A percentile compares a stretch with the other conserved stretches of the same genome.
These are phyloP conservation scores for Caenorhabditis drosophilae DNA, from an alignment of 2,888 invertebrate species.

Conservation along the genomic window DNA sequence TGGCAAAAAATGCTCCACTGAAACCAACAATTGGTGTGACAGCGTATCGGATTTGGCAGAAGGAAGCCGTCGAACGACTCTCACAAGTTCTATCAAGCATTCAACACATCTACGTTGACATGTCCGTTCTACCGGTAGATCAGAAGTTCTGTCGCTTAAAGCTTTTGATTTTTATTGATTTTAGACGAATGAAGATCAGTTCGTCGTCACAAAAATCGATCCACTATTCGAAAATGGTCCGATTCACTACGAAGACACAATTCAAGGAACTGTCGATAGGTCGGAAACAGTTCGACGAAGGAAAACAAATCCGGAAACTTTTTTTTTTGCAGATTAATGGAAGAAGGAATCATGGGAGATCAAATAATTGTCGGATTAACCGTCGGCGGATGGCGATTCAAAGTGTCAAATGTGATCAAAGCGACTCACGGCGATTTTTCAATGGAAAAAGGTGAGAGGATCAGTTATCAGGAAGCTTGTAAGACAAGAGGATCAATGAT, in stretches of 20 bases:
- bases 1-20: not conserved
- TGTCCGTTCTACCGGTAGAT: slow-evolving; percentile 24
- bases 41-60: slow-evolving; percentile 11
- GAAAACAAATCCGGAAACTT: no score
- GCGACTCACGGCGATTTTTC: slow-evolving; percentile 17
- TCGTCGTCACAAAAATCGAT: slow-evolving; percentile 19
- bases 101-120: slow-evolving; percentile 32
- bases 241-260: slow-evolving; percentile 32
- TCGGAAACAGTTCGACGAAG: not conserved
- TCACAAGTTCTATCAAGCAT: slow-evolving; percentile 9
- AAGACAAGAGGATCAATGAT: slow-evolving; percentile 29
- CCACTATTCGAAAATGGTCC: slow-evolving; percentile 10
- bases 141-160: not conserved
- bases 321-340: slow-evolving; percentile 11
- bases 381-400: slow-evolving; percentile 28
- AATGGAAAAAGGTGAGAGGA: slow-evolving; percentile 2
- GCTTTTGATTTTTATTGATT: not conserved
- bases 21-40: slow-evolving; percentile 14
- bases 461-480: slow-evolving; percentile 28
- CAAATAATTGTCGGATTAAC: slow-evolving; percentile 26
- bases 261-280: slow-evolving; percentile 29
- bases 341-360: slow-evolving; percentile 22
- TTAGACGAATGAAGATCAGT: slow-evolving; percentile 24
- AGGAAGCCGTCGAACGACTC: slow-evolving; percentile 11
- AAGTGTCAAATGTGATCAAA: slow-evolving; percentile 15